Evolutionary conservation across 1,140 invertebrate genomes (phyloP).

Genomic region (Drosophila athabasca): DNA sequence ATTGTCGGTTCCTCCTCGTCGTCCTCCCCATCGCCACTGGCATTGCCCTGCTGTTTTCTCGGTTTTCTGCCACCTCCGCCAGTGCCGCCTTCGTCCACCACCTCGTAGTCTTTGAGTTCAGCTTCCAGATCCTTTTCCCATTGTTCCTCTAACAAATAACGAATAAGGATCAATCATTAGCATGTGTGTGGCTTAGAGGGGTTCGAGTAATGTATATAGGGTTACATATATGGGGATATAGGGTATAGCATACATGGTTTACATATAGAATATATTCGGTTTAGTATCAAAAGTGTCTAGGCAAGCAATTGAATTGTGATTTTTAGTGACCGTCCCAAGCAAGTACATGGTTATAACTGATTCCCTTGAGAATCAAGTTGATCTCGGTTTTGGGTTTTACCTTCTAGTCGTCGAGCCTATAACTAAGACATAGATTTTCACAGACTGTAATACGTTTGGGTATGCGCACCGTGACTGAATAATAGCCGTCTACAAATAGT

Average conservation of each 20-base stretch:
- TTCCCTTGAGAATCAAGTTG: too few species aligned
- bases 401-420: constrained; percentile 64
- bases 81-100: constrained; percentile 87
- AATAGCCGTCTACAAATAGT: constrained; percentile 75
- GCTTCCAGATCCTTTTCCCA: constrained; percentile 97
- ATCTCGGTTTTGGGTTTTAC: constrained; percentile 58
- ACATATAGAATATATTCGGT: constrained; percentile 41
- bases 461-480: constrained; percentile 78
- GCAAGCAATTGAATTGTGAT: constrained; percentile 59
- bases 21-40: constrained; percentile 49
- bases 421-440: constrained; percentile 78
- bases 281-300: constrained; percentile 51
- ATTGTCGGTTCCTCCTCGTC: constrained; percentile 81
- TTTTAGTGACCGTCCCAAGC: constrained; percentile 55
- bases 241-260: constrained; percentile 54
- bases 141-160: constrained; percentile 89
- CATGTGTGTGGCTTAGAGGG: constrained; percentile 64
- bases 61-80: constrained; percentile 28
- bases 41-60: constrained; percentile 10
- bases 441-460: constrained; percentile 80
- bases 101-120: constrained; percentile 96
- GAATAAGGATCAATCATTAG: constrained; percentile 46
- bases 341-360: constrained; percentile 59
- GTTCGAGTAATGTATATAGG: constrained; percentile 23
- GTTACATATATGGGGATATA: constrained; percentile 24